Evolutionary conservation across 2,888 invertebrate species (phyloP).

Genomic region (Cephus runcator): DNA sequence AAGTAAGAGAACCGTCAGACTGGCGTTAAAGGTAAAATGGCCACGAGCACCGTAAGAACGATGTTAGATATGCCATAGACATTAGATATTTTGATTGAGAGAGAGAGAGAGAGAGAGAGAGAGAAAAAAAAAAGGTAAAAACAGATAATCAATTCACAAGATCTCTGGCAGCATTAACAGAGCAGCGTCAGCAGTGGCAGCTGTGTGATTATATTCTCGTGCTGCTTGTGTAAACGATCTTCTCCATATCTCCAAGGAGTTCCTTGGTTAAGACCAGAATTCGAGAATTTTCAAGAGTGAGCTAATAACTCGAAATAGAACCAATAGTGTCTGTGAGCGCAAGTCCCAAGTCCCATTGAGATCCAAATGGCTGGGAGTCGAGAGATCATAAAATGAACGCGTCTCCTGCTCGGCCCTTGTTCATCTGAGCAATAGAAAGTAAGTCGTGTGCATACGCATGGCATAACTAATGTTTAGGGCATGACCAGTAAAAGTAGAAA

Average conservation of each 20-base stretch:
- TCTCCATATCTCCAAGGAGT: background rate
- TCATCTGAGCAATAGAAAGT: background rate
- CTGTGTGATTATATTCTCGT: background rate
- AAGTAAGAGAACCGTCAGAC: background rate
- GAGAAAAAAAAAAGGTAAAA: slow-evolving; percentile 7
- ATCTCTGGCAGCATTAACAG: background rate
- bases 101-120: too few species aligned
- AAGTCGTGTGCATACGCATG: background rate
- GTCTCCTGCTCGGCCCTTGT: background rate
- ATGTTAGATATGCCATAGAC: background rate
- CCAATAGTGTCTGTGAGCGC: background rate
- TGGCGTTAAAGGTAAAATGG: background rate
- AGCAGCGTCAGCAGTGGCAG: background rate
- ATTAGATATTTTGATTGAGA: background rate
- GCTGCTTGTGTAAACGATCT: background rate
- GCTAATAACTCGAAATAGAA: background rate
- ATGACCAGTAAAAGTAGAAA: background rate
- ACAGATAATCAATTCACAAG: background rate
- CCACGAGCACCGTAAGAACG: background rate
- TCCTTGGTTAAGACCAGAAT: background rate
- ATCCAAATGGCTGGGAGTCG: background rate
- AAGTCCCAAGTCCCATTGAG: background rate
- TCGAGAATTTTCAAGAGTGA: background rate
- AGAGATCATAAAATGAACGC: background rate
- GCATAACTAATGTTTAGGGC: background rate